These are phyloP conservation scores for Sitta europaea DNA, from an alignment of 2,113 vertebrate species.

Conservation along the genomic window DNA sequence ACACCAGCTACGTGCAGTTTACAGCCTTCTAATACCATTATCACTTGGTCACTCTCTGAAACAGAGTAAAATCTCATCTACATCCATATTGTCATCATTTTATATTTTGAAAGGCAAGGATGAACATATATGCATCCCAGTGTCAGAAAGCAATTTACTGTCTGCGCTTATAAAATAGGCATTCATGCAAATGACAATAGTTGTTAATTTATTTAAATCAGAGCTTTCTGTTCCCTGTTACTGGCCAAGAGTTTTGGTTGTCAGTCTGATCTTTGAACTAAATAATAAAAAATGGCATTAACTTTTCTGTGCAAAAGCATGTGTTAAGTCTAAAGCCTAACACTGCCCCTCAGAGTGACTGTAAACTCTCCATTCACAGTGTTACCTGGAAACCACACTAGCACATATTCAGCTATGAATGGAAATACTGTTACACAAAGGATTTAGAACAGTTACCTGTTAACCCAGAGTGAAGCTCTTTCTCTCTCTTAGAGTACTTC, in stretches of 20 bases:
- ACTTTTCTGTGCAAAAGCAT: not conserved
- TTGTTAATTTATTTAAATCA: not conserved
- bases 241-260: not conserved
- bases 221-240: not conserved
- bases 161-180: not conserved
- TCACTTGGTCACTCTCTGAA: not conserved
- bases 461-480: not conserved
- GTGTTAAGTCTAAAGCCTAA: not conserved
- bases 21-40: not conserved
- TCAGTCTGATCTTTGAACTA: not conserved
- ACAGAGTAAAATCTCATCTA: not conserved
- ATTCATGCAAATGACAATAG: not conserved
- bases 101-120: not conserved
- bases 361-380: not conserved
- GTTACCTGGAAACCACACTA: not conserved
- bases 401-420: not conserved
- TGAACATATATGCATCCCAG: not conserved
- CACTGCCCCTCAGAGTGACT: not conserved
- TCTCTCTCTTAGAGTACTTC: not conserved
- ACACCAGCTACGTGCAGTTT: not conserved
- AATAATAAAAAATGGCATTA: not conserved
- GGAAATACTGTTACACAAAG: not conserved
- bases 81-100: not conserved
- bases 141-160: not conserved
- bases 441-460: not conserved